Evolutionary conservation across 2,113 vertebrate species (phyloP).

Genomic region (Crocuta crocuta): DNA sequence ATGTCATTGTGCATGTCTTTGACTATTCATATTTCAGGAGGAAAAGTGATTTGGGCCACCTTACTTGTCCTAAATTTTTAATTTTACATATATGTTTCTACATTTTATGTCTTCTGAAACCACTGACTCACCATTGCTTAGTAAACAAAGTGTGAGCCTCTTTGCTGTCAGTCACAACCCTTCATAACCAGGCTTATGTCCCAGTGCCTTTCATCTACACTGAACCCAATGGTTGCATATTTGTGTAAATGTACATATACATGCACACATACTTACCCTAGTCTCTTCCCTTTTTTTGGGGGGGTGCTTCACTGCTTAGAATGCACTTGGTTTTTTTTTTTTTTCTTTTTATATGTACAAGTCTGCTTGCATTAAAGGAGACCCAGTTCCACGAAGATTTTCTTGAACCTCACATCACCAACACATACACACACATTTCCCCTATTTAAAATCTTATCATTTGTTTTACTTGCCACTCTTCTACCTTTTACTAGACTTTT

Average conservation of each 20-base stretch:
- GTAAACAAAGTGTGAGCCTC: neutral
- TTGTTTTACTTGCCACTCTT: neutral
- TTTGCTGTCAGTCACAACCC: neutral
- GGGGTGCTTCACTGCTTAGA: neutral
- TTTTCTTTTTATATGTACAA: neutral
- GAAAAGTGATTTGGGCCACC: neutral
- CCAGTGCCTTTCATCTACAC: neutral
- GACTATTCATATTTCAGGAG: neutral
- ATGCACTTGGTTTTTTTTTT: neutral
- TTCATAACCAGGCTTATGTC: neutral
- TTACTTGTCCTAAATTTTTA: neutral
- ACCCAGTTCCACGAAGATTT: neutral
- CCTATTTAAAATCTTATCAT: neutral
- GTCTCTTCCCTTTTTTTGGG: neutral
- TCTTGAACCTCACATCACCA: neutral
- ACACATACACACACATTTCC: neutral
- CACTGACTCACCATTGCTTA: neutral
- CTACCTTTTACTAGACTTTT: neutral
- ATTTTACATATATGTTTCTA: neutral
- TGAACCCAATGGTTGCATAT: neutral
- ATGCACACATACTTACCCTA: neutral
- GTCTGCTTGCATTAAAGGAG: neutral
- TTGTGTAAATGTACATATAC: neutral
- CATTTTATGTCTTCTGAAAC: conserved; percentile 22
- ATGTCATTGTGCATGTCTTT: neutral